Evolutionary conservation across 2,888 invertebrate genomes (phyloP), one percentile per base, ranked within the genome.

Genomic region (Malacosoma neustria): DNA sequence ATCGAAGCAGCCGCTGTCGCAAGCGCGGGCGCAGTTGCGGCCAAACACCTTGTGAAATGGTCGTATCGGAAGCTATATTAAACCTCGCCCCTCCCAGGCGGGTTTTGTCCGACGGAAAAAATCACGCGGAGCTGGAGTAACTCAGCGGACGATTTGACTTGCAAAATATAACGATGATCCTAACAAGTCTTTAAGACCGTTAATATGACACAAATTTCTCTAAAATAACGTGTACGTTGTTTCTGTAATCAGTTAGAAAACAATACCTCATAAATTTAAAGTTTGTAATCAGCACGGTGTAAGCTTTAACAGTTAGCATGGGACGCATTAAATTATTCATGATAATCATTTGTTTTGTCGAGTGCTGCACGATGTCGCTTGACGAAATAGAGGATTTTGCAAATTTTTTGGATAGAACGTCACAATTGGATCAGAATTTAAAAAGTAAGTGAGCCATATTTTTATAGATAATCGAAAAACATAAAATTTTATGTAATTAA

Each of bases 51-150:
- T 84, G 80, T 82, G 84, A 80, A 85, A 85, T 84, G 81, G 80
- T 80, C 76, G 84, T 81, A 72, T 77, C 73, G 55, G 64, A 80
- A 67, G 67, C 81, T 85, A 84, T 85, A 84, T 76, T 79, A 84
- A 67, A 72, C 72, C 65, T 72, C 58, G 65, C 69, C 67, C 68
- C 66, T 63, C 69, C 65, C 64, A 58, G 65, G 70, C 70, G 70
- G 65, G 66, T 72, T 84, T 81, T 77, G 73, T 84, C 68, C 49
- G 51, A 55, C 57, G 55, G 60, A 67, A 74, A 77, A 77, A 77
- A 73, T 66, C 65, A 54, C 53, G 57, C 64, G 51, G 55, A 46
- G 53, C 51, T 53, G 51, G 54, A 61, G 56, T 58, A 48, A 58
- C 49, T 35, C n/a, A 42, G 22, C 39, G 34, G 36, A 32, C 13